phyloP scores from a whole-genome alignment of 2,888 invertebrate genomes.

The Caenorhabditis becei region DNA sequence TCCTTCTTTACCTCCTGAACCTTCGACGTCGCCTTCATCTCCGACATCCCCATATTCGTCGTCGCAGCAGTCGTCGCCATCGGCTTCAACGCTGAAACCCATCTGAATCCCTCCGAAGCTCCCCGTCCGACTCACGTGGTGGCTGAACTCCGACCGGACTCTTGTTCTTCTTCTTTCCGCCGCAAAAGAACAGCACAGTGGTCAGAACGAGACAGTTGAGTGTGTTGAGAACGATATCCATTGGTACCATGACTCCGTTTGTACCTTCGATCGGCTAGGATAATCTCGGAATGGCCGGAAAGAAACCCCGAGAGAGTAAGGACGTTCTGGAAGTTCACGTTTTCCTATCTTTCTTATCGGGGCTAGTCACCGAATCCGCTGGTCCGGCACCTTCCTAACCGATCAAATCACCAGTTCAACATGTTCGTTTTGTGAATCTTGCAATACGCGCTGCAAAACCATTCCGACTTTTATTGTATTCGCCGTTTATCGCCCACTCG shows the following conservation, averaged over 20 bases:
- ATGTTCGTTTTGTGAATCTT: no score
- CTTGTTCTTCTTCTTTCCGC: constrained; percentile 31
- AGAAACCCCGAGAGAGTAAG: background rate
- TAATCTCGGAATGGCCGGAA: background rate
- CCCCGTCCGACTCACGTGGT: constrained; percentile 19
- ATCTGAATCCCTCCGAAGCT: background rate
- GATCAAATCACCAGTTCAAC: no score
- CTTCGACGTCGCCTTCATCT: background rate
- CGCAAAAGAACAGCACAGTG: constrained; percentile 11
- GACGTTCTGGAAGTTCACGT: background rate
- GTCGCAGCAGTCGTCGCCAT: constrained; percentile 4
- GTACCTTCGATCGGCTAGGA: constrained; percentile 1
- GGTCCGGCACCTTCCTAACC: no score
- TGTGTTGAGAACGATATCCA: constrained; percentile 39
- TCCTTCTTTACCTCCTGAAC: background rate
- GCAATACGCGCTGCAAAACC: no score
- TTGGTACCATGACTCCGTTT: constrained; percentile 38
- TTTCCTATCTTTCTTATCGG: background rate
- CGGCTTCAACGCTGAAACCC: constrained; percentile 25
- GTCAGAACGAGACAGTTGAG: constrained; percentile 13
- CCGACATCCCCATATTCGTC: background rate
- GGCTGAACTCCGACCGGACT: constrained; percentile 7
- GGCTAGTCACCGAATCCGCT: no score
- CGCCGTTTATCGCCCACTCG: no score
- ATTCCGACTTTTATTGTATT: no score